A percentile compares a stretch with the other conserved stretches of the same genome.
These are phyloP conservation scores for Thera britannica DNA, from an alignment of 2,888 invertebrate genomes.

Conservation along the genomic window DNA sequence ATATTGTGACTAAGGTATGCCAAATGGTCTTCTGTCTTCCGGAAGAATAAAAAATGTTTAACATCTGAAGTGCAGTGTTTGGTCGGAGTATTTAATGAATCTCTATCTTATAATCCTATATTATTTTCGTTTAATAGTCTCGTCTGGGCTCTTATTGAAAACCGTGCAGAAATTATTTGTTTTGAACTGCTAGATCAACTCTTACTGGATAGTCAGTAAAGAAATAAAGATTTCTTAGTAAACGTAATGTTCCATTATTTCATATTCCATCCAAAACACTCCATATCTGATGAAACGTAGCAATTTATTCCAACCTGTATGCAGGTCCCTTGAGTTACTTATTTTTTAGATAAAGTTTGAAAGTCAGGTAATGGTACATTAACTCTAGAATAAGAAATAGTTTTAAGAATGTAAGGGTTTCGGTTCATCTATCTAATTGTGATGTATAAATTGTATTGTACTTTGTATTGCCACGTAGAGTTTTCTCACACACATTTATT, in stretches of 20 bases:
- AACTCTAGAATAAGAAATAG: background rate
- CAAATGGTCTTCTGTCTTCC: constrained; percentile 27
- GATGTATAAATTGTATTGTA: background rate
- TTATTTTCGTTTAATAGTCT: constrained; percentile 1
- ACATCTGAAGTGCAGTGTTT: constrained; percentile 3
- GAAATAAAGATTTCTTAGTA: background rate
- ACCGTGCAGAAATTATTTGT: background rate
- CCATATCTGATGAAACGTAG: constrained; percentile 13
- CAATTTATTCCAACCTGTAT: background rate
- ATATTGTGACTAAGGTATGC: constrained; percentile 23
- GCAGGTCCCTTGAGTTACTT: background rate
- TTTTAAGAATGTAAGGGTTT: background rate
- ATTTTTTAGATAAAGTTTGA: background rate
- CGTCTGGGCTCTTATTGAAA: background rate
- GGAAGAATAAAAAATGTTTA: constrained; percentile 2
- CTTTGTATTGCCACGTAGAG: background rate
- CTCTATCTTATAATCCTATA: constrained; percentile 26
- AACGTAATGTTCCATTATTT: constrained; percentile 15
- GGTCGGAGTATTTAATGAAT: constrained; percentile 8
- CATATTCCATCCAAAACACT: constrained; percentile 29
- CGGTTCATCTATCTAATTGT: background rate
- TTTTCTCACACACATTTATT: too few species aligned
- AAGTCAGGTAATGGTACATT: background rate
- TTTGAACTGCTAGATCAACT: background rate
- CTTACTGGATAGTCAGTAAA: background rate